Base-by-base conservation (phyloP, 2,113 vertebrate genomes). In the Choloepus hoffmanni region DNA sequence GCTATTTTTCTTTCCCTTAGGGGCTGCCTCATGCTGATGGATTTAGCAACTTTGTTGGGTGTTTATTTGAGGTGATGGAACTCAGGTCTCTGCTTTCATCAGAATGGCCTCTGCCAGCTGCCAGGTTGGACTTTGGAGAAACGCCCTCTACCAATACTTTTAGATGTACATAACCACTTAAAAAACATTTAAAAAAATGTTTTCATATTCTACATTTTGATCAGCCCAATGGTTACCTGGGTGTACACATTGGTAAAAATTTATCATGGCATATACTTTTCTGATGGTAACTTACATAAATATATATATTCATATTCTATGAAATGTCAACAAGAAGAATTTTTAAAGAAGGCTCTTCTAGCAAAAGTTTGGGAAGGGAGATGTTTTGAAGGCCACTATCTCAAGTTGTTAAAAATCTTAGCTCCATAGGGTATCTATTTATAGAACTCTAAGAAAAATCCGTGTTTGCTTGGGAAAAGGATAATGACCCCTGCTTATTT, bases 21-120 rank as follows among this genome's bases (percentile, higher is more conserved):
- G 30, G 79, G 62, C 62, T 23, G 73, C 36, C 70, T 91, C 68
- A 2, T 0, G 33, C 53, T 43, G 73, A 58, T 5, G 55, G 86
- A 73, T 48, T 94, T 95, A 85, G 91, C 84, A 65, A 62, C 76
- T 86, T 53, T 23, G 16, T 36, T 45, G 88, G 10, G 70, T 82
- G 82, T 36, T 92, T 74, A 68, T 5, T 50, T 28, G 74, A 67
- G 89, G 55, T 24, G 48, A 10, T 79, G 90, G 87, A 70, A 55
- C 68, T 14, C 65, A 65, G 0, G 33, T 58, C 82, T 92, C 58
- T 53, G 87, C 6, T 50, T 84, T 55, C 24, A 1, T 65, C 21
- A 7, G 19, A 26, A 13, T 50, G 73, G 81, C 78, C 83, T n/a
- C 60, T 18, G n/a, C 84, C 3, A 45, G 48, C 36, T 3, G 48